Percentiles rank a stretch among this genome's conserved stretches.
phyloP scores from a whole-genome alignment of 2,888 invertebrate species.

The Hypselothyrea guttata region DNA sequence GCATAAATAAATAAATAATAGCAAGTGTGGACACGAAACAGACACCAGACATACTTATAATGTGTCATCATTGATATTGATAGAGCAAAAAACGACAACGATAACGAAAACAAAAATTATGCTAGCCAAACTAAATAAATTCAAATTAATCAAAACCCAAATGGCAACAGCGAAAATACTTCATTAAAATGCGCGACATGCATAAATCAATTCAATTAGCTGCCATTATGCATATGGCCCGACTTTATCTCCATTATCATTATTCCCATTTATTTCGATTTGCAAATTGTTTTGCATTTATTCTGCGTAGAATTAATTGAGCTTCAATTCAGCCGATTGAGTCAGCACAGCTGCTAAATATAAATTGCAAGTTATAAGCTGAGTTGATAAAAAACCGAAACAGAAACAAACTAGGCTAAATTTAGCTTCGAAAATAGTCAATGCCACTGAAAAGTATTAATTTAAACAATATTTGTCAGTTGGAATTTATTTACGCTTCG shows the following conservation, averaged over 20 bases:
- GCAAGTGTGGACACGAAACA: conserved; percentile 68
- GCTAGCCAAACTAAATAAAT: conserved; percentile 65
- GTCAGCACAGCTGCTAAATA: too few relatives aligned
- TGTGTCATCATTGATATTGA: conserved; percentile 61
- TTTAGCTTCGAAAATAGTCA: too few relatives aligned
- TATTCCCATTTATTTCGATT: background rate
- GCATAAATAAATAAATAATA: conserved; percentile 75
- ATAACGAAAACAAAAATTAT: conserved; percentile 37
- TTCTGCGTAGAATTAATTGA: too few relatives aligned
- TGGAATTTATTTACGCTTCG: too few relatives aligned
- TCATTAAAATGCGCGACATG: conserved; percentile 67
- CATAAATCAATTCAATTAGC: conserved; percentile 76
- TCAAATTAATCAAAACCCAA: conserved; percentile 64
- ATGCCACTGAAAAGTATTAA: too few relatives aligned
- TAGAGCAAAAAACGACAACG: conserved; percentile 53
- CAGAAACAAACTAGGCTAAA: too few relatives aligned
- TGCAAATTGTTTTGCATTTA: background rate
- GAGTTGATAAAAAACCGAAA: too few relatives aligned
- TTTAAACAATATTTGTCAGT: too few relatives aligned
- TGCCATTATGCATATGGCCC: conserved; percentile 49
- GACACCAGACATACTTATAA: conserved; percentile 57
- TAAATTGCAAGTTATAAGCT: too few relatives aligned
- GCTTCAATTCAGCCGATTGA: too few relatives aligned
- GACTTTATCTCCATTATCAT: conserved; percentile 20
- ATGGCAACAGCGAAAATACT: conserved; percentile 34